A percentile compares a stretch with the other conserved stretches of the same genome.
phyloP scores from a whole-genome alignment of 1,140 invertebrate genomes.

The Augochlora pura region DNA sequence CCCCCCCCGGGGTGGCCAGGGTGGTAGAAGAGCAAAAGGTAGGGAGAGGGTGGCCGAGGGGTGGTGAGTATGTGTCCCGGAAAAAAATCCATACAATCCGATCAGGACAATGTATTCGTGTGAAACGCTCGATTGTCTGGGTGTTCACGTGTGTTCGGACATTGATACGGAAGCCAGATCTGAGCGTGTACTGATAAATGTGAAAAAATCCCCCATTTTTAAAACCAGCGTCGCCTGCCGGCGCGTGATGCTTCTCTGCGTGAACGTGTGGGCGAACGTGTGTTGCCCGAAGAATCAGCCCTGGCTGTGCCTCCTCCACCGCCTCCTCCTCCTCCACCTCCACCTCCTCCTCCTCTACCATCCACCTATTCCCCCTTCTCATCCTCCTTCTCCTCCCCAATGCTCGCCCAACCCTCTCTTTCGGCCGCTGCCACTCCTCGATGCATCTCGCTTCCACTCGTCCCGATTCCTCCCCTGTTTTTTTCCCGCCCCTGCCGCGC shows the following conservation, averaged over 20 bases:
- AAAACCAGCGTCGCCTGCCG: slow-evolving; percentile 66
- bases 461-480: slow-evolving; percentile 36
- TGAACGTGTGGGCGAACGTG: slow-evolving; percentile 57
- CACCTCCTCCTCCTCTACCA: slow-evolving; percentile 58
- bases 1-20: slow-evolving; percentile 21
- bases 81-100: slow-evolving; percentile 79
- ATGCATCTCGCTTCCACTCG: slow-evolving; percentile 24
- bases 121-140: slow-evolving; percentile 75
- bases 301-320: slow-evolving; percentile 52
- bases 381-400: slow-evolving; percentile 30
- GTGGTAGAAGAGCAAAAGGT: slow-evolving; percentile 54
- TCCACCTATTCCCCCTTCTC: slow-evolving; percentile 21
- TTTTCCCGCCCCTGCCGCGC: slow-evolving; percentile 15
- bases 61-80: slow-evolving; percentile 63
- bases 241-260: slow-evolving; percentile 64
- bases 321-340: slow-evolving; percentile 53
- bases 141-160: slow-evolving; percentile 71
- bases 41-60: slow-evolving; percentile 48
- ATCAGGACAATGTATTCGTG: slow-evolving; percentile 78
- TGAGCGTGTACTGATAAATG: slow-evolving; percentile 72
- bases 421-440: slow-evolving; percentile 1
- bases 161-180: slow-evolving; percentile 73
- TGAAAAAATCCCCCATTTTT: slow-evolving; percentile 69
- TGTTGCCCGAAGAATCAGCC: slow-evolving; percentile 65
- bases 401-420: too few species aligned